Conservation (phyloP, 2,888 invertebrate genomes). For the Thymelicus lineola region DNA sequence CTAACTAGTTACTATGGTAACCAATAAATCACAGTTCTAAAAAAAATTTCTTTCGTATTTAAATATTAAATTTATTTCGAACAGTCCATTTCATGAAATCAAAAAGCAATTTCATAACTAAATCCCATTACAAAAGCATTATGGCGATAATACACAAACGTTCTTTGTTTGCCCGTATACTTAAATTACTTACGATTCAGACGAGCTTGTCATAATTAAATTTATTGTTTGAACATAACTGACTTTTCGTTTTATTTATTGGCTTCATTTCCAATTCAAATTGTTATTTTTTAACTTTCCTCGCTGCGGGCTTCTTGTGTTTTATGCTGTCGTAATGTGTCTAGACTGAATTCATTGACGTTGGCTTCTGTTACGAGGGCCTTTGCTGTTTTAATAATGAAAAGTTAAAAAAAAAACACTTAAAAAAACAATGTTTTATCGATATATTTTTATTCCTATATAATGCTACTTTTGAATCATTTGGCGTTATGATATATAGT, state of each 20-base stretch:
- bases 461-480: too few relatives aligned
- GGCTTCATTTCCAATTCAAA: slow-evolving; percentile 48
- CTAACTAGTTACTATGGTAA: too few relatives aligned
- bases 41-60: not conserved
- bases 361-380: not conserved
- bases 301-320: slow-evolving; percentile 55
- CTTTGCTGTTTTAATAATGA: slow-evolving; percentile 5
- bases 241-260: slow-evolving; percentile 64
- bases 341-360: slow-evolving; percentile 40
- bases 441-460: too few relatives aligned
- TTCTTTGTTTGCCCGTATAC: slow-evolving; percentile 20
- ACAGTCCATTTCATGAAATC: not conserved
- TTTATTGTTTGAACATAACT: slow-evolving; percentile 68
- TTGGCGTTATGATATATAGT: too few relatives aligned
- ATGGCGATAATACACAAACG: slow-evolving; percentile 12
- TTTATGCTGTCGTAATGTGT: slow-evolving; percentile 41
- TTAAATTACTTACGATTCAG: slow-evolving; percentile 57
- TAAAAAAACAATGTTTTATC: too few relatives aligned
- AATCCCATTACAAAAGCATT: slow-evolving; percentile 21
- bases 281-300: slow-evolving; percentile 50
- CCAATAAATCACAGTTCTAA: too few relatives aligned
- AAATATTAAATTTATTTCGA: not conserved
- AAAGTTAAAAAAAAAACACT: too few relatives aligned
- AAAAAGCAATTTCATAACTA: not conserved
- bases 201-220: slow-evolving; percentile 66